Conservation (phyloP, 2,113 vertebrate genomes). For the Myrmecobius fasciatus region DNA sequence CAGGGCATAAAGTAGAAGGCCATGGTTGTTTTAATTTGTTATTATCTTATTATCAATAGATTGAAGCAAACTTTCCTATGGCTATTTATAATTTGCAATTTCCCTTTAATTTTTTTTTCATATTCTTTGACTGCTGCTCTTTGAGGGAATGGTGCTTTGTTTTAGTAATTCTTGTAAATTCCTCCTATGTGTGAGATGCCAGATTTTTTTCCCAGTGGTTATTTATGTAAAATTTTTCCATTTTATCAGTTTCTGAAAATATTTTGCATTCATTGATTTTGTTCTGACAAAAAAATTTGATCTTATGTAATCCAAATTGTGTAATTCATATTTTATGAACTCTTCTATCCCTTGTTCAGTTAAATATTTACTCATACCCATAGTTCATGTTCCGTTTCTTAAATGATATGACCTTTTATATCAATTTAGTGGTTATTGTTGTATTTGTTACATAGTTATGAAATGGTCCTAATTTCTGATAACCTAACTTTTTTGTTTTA, state of each 20-base stretch:
- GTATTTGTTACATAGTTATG: neutral
- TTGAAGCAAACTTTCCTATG: neutral
- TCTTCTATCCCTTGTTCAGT: neutral
- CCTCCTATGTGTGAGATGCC: neutral
- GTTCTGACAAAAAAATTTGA: neutral
- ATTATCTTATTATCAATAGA: neutral
- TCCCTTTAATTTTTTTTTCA: neutral
- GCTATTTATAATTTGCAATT: neutral
- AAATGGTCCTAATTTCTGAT: neutral
- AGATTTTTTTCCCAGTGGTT: neutral
- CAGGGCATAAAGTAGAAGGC: neutral
- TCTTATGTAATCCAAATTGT: neutral
- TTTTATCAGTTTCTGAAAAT: neutral
- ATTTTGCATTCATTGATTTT: neutral
- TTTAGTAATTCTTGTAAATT: neutral
- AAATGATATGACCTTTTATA: neutral
- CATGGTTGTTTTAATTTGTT: neutral
- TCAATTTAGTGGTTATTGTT: neutral
- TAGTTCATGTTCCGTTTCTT: neutral
- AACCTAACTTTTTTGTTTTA: neutral
- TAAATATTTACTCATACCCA: neutral
- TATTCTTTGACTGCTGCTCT: neutral
- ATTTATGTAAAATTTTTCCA: neutral
- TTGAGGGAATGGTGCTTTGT: neutral
- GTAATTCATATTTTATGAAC: neutral